Evolutionary conservation across 2,797 vertebrate genomes (phyloP), one percentile per base, ranked within the genome.

Genomic region (Anomalospiza imberbis): DNA sequence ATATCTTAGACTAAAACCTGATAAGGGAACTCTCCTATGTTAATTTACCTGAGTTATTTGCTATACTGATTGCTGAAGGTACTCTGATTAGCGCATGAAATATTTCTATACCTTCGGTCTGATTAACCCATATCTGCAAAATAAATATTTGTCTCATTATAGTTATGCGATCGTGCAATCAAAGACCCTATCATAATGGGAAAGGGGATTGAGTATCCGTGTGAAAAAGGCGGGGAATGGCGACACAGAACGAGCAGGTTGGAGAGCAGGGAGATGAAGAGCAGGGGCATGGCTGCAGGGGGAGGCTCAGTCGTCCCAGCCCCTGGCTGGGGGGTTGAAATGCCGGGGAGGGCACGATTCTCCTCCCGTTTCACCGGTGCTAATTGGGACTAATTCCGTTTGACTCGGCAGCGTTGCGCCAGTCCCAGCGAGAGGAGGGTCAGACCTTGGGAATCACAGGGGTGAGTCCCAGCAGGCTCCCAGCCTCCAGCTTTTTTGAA

Each of bases 121-220:
- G 96, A 97, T 97, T 97, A 96, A 96, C 94, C 95, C 95, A 96
- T 97, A 95, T 96, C 96, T 97, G 95, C 95, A 96, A 97, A 97
- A 97, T 97, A 97, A 97, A 97, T 97, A 97, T 97, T 96, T 96
- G 95, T 96, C 96, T 96, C 96, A 94, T 97, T 97, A 95, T 63
- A 88, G 95, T 96, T 96, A 95, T 2, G 89, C 19, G 88, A 89
- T 91, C 66, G 26, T 66, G 95, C 95, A 97, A 96, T 97, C 96
- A 97, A 82, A 96, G 93, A 89, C 94, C 95, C 95, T 24, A 40
- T 95, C 94, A 9, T 76, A 92, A 93, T 77, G 88, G 96, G 73
- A 87, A 95, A 79, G 74, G 89, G 95, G 89, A 85, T 60, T 60
- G 89, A 80, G 85, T 80, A 91, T 85, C 93, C 75, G 6, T 68